phyloP scores from a whole-genome alignment of 92 coral and sea anemone genomes.

The Umimayanthus kanabou region DNA sequence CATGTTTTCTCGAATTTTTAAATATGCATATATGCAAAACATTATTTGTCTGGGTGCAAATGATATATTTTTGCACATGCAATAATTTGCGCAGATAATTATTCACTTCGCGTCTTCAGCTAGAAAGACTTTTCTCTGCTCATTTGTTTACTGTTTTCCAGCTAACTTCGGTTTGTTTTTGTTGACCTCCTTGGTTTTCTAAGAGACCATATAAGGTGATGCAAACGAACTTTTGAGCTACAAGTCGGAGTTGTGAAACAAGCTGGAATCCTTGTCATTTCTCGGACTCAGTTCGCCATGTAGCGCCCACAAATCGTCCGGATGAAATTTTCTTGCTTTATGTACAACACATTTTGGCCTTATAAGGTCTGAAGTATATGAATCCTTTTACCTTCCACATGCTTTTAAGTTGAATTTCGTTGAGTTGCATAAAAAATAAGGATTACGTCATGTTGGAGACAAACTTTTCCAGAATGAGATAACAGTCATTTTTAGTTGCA shows the following conservation, averaged over 20 bases:
- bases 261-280: constrained; percentile 32
- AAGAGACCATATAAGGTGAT: constrained; percentile 26
- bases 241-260: constrained; percentile 14
- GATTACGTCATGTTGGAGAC: neutral
- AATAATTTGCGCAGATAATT: neutral
- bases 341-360: neutral
- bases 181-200: neutral
- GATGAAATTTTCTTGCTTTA: neutral
- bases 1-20: neutral
- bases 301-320: neutral
- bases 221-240: neutral
- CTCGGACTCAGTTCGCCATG: constrained; percentile 23
- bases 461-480: neutral
- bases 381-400: neutral
- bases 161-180: constrained; percentile 21
- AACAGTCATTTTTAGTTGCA: neutral
- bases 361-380: constrained; percentile 16
- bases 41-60: neutral
- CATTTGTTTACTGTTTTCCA: constrained; percentile 27
- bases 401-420: neutral
- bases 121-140: neutral
- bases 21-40: constrained; percentile 23
- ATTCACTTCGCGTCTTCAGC: neutral
- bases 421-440: neutral
- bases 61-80: neutral